Conservation (phyloP, 2,113 vertebrate genomes). For the Odontesthes bonariensis region DNA sequence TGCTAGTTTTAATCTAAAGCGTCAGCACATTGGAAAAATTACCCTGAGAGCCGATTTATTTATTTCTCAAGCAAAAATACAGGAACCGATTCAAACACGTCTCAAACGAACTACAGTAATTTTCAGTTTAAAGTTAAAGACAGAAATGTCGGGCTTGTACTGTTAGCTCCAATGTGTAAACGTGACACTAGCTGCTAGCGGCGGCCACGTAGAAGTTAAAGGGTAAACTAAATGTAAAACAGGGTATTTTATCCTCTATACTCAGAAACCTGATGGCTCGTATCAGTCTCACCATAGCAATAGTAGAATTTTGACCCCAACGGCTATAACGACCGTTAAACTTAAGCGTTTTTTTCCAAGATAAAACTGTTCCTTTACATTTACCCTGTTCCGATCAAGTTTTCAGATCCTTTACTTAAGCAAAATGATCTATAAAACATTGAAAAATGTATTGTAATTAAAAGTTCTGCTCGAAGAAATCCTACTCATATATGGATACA, state of each 20-base stretch:
- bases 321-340: not conserved
- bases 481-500: not conserved
- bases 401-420: not conserved
- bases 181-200: conserved; percentile 60
- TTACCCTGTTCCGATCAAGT: no score
- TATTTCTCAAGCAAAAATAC: not conserved
- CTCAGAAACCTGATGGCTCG: not conserved
- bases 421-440: not conserved
- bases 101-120: not conserved
- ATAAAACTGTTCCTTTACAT: no score
- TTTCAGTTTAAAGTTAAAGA: not conserved
- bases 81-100: not conserved
- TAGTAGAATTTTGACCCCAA: not conserved
- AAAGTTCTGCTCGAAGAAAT: not conserved
- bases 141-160: conserved; percentile 13
- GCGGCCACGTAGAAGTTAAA: conserved; percentile 59
- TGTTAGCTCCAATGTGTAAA: conserved; percentile 51
- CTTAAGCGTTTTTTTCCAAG: no score
- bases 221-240: not conserved
- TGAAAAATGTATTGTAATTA: not conserved
- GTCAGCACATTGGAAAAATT: conserved; percentile 36
- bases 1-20: conserved; percentile 50
- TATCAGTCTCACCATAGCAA: not conserved
- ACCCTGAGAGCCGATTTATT: not conserved
- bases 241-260: not conserved